Evolutionary conservation across 2,113 vertebrate genomes (phyloP).

Genomic region (Electrona antarctica): DNA sequence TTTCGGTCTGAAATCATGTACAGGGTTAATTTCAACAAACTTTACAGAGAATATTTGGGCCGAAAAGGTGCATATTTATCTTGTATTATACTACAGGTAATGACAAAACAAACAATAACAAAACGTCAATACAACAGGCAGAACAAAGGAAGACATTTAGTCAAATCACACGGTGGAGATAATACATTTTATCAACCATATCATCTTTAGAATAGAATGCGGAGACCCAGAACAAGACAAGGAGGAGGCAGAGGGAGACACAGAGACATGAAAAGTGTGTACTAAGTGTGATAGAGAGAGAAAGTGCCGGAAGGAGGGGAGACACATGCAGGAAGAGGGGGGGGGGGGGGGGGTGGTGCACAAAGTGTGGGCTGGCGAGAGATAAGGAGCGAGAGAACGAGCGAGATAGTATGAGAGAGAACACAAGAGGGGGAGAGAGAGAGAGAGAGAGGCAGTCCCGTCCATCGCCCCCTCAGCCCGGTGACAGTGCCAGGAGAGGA

Average conservation of each 20-base stretch:
- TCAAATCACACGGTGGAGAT: too few relatives aligned
- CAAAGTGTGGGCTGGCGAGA: not conserved
- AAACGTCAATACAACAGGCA: too few relatives aligned
- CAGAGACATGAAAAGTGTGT: constrained; percentile 35
- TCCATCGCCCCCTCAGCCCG: constrained; percentile 71
- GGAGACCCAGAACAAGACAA: constrained; percentile 38
- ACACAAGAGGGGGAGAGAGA: constrained; percentile 42
- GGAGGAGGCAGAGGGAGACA: constrained; percentile 3
- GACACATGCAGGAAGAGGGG: not conserved
- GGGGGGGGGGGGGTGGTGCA: not conserved
- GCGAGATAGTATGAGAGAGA: constrained; percentile 40
- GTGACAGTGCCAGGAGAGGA: constrained; percentile 59
- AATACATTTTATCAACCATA: too few relatives aligned
- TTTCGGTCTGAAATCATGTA: too few relatives aligned
- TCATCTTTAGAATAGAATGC: not conserved
- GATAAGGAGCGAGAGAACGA: constrained; percentile 35
- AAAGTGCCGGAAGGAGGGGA: not conserved
- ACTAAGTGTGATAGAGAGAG: constrained; percentile 32
- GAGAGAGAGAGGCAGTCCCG: constrained; percentile 62
- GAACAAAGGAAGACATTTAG: too few relatives aligned
- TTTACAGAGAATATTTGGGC: too few relatives aligned
- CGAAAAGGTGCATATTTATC: too few relatives aligned
- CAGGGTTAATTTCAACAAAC: too few relatives aligned
- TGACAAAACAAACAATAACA: too few relatives aligned
- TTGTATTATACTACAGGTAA: too few relatives aligned